phyloP scores from a whole-genome alignment of 2,797 vertebrate species.

The Molossus alvarezi region DNA sequence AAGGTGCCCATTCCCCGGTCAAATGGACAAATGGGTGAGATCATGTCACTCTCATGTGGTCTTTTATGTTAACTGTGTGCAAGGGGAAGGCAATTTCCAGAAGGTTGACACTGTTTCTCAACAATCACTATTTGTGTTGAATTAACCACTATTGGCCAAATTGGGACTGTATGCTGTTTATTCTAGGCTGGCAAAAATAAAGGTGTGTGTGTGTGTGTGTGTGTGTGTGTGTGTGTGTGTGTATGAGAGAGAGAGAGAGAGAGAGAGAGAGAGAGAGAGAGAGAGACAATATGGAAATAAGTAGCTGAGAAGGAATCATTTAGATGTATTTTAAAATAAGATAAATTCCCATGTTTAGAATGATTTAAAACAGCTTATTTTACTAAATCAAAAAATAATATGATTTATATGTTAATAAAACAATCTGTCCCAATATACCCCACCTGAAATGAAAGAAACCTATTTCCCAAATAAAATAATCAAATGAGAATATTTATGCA shows the following conservation, averaged over 20 bases:
- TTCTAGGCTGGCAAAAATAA: not conserved
- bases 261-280: too few relatives aligned
- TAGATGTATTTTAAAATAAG: not conserved
- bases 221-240: not conserved
- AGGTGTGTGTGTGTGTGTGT: not conserved
- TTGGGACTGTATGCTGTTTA: not conserved
- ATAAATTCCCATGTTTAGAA: not conserved
- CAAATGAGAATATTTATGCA: not conserved
- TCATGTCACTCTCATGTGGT: not conserved
- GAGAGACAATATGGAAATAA: not conserved
- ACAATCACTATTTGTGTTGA: not conserved
- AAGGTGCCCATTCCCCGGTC: not conserved
- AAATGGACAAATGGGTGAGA: not conserved
- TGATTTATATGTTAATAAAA: not conserved
- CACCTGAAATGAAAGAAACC: not conserved
- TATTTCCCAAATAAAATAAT: conserved; percentile 6
- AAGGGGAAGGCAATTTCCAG: not conserved
- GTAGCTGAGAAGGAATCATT: not conserved
- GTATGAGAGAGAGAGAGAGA: too few relatives aligned
- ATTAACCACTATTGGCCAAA: not conserved
- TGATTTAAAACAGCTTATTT: conserved; percentile 3
- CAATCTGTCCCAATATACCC: not conserved
- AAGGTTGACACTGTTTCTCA: not conserved
- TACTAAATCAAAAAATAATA: not conserved
- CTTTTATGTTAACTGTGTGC: not conserved